Conservation (phyloP, 2,113 vertebrate species). For the Pionites leucogaster region DNA sequence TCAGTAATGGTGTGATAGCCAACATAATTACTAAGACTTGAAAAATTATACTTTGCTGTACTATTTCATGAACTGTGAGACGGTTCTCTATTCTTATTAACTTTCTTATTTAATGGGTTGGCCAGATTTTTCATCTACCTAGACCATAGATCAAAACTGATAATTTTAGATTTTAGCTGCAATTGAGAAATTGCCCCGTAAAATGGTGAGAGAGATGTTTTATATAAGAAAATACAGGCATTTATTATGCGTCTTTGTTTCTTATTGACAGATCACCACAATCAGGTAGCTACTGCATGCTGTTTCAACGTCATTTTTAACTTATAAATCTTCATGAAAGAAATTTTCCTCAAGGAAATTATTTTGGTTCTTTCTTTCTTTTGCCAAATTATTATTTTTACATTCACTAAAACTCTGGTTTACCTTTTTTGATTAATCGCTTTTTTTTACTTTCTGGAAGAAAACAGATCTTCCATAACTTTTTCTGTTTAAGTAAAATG, state of each 20-base stretch:
- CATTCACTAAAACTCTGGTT: not conserved
- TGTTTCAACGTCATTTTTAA: not conserved
- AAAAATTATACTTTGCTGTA: constrained; percentile 73
- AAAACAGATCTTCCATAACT: not conserved
- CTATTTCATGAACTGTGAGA: constrained; percentile 68
- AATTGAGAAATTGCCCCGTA: not conserved
- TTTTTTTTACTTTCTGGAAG: not conserved
- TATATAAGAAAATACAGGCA: not conserved
- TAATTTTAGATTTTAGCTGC: constrained; percentile 31
- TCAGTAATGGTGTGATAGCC: constrained; percentile 72
- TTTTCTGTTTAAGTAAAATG: not conserved
- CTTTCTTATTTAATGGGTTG: constrained; percentile 37
- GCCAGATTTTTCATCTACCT: constrained; percentile 54
- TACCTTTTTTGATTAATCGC: not conserved
- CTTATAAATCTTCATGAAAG: not conserved
- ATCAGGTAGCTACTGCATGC: not conserved
- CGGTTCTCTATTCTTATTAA: constrained; percentile 39
- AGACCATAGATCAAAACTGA: constrained; percentile 53
- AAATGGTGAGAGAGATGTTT: not conserved
- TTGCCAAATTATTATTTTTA: not conserved
- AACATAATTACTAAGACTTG: constrained; percentile 73
- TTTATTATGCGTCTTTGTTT: not conserved
- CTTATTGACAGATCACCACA: not conserved
- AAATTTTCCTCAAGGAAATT: not conserved
- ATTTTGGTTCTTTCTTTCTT: not conserved